Conservation (phyloP, 1,140 invertebrate genomes). For the Saxidomus purpurata region DNA sequence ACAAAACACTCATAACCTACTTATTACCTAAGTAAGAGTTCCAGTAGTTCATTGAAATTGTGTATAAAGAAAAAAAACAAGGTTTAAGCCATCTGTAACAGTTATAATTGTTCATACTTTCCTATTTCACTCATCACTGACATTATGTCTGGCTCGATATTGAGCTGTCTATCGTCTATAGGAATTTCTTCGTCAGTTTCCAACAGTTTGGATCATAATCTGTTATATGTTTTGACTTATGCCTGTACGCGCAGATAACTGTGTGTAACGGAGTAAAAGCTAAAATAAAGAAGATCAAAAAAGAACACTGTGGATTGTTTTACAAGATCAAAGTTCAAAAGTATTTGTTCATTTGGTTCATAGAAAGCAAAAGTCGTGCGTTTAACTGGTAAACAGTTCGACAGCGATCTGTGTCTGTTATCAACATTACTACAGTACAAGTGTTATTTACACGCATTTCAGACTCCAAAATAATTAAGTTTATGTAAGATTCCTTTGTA, state of each 20-base stretch:
- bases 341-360: background rate
- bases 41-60: background rate
- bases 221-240: background rate
- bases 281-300: background rate
- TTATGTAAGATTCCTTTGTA: too few relatives aligned
- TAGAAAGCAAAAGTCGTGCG: background rate
- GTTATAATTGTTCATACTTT: background rate
- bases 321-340: slow-evolving; percentile 8
- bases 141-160: background rate
- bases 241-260: background rate
- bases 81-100: background rate
- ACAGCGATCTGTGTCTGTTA: too few relatives aligned
- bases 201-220: background rate
- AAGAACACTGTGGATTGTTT: background rate
- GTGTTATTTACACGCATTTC: too few relatives aligned
- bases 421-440: too few relatives aligned
- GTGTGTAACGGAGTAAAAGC: background rate
- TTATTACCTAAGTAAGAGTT: too few relatives aligned
- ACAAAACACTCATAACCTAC: too few relatives aligned
- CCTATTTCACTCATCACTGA: slow-evolving; percentile 6
- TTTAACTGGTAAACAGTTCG: too few relatives aligned
- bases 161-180: background rate
- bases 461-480: too few relatives aligned
- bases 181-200: background rate
- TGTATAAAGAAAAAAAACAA: background rate